phyloP scores from a whole-genome alignment of 2,888 invertebrate genomes.

The Leptopilina drosophilae region DNA sequence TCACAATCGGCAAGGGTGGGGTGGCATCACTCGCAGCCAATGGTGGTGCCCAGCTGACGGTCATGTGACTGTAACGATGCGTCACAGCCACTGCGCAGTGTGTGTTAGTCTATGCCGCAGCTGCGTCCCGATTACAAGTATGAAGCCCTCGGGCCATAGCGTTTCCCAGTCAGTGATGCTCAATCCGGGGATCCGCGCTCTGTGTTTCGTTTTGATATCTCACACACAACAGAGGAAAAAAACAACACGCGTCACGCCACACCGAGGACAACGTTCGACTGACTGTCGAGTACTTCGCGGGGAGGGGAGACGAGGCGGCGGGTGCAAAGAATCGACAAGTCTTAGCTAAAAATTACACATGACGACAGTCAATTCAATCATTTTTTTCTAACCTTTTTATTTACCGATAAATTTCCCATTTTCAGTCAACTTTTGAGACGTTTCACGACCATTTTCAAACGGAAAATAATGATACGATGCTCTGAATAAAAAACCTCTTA shows the following conservation, averaged over 20 bases:
- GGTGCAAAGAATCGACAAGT: constrained; percentile 4
- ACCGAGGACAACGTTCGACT: constrained; percentile 35
- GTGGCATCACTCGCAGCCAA: constrained; percentile 6
- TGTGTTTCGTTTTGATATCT: background rate
- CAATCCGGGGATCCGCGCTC: background rate
- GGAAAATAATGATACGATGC: no score
- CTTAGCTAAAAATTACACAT: constrained; percentile 10
- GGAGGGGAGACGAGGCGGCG: background rate
- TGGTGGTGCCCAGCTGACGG: background rate
- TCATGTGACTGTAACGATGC: constrained; percentile 39
- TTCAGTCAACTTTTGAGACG: no score
- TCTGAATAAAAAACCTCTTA: no score
- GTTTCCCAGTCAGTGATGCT: constrained; percentile 4
- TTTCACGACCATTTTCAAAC: no score
- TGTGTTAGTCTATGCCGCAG: constrained; percentile 38
- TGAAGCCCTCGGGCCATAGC: constrained; percentile 32
- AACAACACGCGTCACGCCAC: constrained; percentile 37
- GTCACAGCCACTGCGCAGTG: constrained; percentile 24
- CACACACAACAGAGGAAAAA: constrained; percentile 2
- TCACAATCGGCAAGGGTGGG: background rate
- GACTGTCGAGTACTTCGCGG: constrained; percentile 2
- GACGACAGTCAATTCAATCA: background rate
- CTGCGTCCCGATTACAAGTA: constrained; percentile 47
- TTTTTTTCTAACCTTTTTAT: no score
- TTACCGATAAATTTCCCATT: no score